phyloP scores from a whole-genome alignment of 2,113 vertebrate genomes.

The Cacatua alba region DNA sequence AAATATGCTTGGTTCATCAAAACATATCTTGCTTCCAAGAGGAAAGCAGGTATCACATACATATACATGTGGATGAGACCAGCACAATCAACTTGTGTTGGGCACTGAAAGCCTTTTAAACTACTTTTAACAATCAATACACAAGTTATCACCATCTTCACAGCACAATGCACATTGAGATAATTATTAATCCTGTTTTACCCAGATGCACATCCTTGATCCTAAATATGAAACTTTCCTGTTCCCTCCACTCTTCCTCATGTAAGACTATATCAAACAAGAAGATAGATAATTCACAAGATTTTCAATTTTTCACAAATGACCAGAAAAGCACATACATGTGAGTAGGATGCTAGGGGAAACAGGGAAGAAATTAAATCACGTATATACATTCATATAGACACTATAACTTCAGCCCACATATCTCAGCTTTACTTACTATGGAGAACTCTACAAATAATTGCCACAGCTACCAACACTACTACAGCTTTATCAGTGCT shows the following conservation, averaged over 20 bases:
- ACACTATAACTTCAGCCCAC: not conserved
- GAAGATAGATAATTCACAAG: not conserved
- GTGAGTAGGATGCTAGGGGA: not conserved
- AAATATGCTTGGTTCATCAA: not conserved
- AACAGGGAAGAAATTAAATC: not conserved
- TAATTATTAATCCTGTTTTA: not conserved
- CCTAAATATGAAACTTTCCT: not conserved
- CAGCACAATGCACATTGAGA: not conserved
- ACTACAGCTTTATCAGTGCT: constrained; percentile 41
- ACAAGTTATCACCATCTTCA: not conserved
- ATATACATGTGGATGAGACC: not conserved
- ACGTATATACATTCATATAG: not conserved
- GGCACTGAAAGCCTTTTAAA: not conserved
- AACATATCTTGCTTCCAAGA: not conserved
- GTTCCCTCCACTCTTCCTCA: not conserved
- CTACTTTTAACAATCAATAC: not conserved
- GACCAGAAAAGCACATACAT: not conserved
- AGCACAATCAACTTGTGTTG: not conserved
- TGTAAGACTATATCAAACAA: not conserved
- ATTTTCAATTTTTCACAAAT: not conserved
- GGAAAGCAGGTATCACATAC: not conserved
- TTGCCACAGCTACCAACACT: not conserved
- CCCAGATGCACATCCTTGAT: not conserved
- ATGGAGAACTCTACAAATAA: not conserved
- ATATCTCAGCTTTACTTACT: not conserved